phyloP scores from a whole-genome alignment of 1,140 invertebrate species.

The Galendromus occidentalis region DNA sequence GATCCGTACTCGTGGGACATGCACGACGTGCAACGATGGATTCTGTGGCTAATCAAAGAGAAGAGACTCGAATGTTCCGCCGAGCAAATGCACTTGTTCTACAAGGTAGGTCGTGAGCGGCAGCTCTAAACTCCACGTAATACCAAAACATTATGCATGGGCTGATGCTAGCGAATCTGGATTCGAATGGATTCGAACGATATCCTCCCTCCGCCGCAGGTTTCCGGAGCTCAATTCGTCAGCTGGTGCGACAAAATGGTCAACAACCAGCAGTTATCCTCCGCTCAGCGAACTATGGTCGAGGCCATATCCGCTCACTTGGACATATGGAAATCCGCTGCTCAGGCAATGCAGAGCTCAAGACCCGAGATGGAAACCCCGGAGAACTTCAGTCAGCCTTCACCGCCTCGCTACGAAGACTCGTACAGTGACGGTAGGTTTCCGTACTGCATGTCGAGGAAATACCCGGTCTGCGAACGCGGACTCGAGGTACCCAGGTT shows the following conservation, averaged over 20 bases:
- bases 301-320: background rate
- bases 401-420: background rate
- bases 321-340: slow-evolving; percentile 1
- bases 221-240: background rate
- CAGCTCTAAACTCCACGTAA: background rate
- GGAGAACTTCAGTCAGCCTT: background rate
- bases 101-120: background rate
- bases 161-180: background rate
- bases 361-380: too few species aligned
- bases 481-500: too few species aligned
- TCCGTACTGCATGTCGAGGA: too few species aligned
- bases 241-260: background rate
- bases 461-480: too few species aligned
- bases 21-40: slow-evolving; percentile 1
- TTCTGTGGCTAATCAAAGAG: slow-evolving; percentile 1
- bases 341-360: background rate
- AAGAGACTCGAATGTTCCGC: background rate
- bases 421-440: background rate
- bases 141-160: too few species aligned
- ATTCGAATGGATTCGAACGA: too few species aligned
- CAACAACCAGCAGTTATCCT: background rate
- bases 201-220: background rate
- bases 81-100: background rate
- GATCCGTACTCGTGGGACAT: slow-evolving; percentile 6
- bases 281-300: background rate